These are phyloP conservation scores for Leptinotarsa defecta DNA, from an alignment of 1,140 invertebrate genomes.

Conservation along the genomic window DNA sequence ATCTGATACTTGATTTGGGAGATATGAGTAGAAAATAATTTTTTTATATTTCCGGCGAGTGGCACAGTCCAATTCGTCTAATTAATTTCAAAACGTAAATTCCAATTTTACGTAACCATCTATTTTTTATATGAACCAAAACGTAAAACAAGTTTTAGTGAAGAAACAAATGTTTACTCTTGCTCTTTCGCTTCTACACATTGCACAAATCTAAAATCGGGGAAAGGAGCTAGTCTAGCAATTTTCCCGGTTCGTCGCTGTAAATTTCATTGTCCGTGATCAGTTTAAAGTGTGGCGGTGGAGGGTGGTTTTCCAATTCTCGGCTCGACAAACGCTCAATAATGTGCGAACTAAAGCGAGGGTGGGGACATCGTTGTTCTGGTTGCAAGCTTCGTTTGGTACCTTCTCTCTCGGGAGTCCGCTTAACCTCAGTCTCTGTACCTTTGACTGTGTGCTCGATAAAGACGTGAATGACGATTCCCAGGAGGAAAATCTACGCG, in stretches of 20 bases:
- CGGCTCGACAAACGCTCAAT: slow-evolving; percentile 56
- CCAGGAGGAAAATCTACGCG: slow-evolving; percentile 6
- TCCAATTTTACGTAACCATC: no score
- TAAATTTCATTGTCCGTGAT: slow-evolving; percentile 57
- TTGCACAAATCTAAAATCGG: background rate
- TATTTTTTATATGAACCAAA: no score
- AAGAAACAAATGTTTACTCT: no score
- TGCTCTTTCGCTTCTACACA: background rate
- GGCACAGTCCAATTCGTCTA: no score
- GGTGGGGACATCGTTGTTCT: slow-evolving; percentile 53
- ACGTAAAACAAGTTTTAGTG: no score
- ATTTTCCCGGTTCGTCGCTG: slow-evolving; percentile 45
- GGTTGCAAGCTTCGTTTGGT: slow-evolving; percentile 56
- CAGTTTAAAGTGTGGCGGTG: slow-evolving; percentile 54
- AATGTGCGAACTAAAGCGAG: slow-evolving; percentile 56
- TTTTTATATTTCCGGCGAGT: no score
- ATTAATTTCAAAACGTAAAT: no score
- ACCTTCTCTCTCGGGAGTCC: slow-evolving; percentile 40
- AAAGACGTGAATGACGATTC: slow-evolving; percentile 21
- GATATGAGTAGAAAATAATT: no score
- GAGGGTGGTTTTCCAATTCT: slow-evolving; percentile 55
- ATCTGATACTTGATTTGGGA: no score
- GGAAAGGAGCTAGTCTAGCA: slow-evolving; percentile 38
- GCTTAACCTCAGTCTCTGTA: slow-evolving; percentile 34
- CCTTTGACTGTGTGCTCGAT: slow-evolving; percentile 18